Evolutionary conservation across 2,797 vertebrate genomes (phyloP), one percentile per base, ranked within the genome.

Genomic region (Echiichthys vipera): DNA sequence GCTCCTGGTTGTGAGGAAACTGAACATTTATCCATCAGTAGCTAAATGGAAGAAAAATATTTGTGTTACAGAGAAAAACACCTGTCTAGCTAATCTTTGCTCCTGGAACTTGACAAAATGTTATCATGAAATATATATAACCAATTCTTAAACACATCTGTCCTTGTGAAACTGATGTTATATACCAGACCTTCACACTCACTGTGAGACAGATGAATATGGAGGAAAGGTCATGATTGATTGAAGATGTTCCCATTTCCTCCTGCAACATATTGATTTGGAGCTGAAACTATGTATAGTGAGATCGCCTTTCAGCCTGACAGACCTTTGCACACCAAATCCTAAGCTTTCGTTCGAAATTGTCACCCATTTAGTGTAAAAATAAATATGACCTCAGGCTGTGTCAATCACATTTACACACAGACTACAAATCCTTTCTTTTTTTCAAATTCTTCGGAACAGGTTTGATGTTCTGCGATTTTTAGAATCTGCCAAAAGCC

Each of bases 201-300:
- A 36, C 37, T 24, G 34, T 13, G 65, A 61, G 39, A 45, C 22
- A 49, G 47, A 66, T 66, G 32, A 57, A 71, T 53, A 34, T 61
- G 29, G 17, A 71, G 61, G 22, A 77, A 74, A 77, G 68, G 68
- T 71, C 62, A 36, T 20, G 25, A 80, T n/a, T 61, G 62, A 74
- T 32, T 65, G 22, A 68, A 54, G 15, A 20, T 32, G 70, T 72
- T 61, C 49, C n/a, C 29, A 65, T 81, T 53, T 78, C 37, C 37
- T 71, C 15, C 53, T 24, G 24, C 25, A 40, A 32, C 10, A 2
- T 63, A 80, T 75, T 3, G 62, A 80, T 77, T 64, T 46, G 0
- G 20, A 75, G 51, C 27, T 15, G 25, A 15, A 59, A 27, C 47
- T 72, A 46, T n/a, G 40, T 27, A 34, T 17, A 36, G 46, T 1